Percentiles rank a stretch among this genome's conserved stretches.
Conservation (phyloP, 1,140 invertebrate genomes). For the Leucophenga varia region DNA sequence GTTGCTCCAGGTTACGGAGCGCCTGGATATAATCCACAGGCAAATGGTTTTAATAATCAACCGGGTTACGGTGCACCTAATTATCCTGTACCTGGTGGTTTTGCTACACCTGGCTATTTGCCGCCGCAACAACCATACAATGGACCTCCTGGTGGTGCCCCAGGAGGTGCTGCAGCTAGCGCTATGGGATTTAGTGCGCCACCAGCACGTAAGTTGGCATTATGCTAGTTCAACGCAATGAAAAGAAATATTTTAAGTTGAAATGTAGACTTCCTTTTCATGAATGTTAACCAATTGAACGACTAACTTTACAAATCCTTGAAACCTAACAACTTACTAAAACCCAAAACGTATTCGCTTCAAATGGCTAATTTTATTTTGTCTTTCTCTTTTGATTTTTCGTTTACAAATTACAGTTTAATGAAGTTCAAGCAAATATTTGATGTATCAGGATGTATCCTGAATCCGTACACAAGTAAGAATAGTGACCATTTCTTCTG, state of each 20-base stretch:
- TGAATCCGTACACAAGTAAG: conserved; percentile 38
- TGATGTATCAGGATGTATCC: too few species aligned
- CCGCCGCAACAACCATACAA: conserved; percentile 16
- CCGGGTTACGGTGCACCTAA: background rate
- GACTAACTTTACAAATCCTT: background rate
- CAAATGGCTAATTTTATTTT: conserved; percentile 13
- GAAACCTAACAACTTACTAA: conserved; percentile 31
- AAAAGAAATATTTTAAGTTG: background rate
- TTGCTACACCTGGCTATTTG: conserved; percentile 27
- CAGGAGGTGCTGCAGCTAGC: conserved; percentile 26
- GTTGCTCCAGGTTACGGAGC: conserved; percentile 11
- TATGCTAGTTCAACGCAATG: too few species aligned
- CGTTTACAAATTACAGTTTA: conserved; percentile 35
- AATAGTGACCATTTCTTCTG: conserved; percentile 14
- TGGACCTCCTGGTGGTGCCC: conserved; percentile 12
- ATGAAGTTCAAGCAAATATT: conserved; percentile 20
- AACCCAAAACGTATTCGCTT: conserved; percentile 6
- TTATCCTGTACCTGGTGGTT: conserved; percentile 19
- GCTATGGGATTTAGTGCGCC: conserved; percentile 49
- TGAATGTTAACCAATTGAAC: too few species aligned
- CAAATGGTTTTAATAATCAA: conserved; percentile 19
- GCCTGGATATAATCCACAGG: too few species aligned
- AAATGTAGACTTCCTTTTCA: too few species aligned
- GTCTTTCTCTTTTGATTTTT: conserved; percentile 22
- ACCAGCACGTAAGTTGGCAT: conserved; percentile 43